These are phyloP conservation scores for Agrotis puta DNA, from an alignment of 2,888 invertebrate genomes.

Conservation along the genomic window DNA sequence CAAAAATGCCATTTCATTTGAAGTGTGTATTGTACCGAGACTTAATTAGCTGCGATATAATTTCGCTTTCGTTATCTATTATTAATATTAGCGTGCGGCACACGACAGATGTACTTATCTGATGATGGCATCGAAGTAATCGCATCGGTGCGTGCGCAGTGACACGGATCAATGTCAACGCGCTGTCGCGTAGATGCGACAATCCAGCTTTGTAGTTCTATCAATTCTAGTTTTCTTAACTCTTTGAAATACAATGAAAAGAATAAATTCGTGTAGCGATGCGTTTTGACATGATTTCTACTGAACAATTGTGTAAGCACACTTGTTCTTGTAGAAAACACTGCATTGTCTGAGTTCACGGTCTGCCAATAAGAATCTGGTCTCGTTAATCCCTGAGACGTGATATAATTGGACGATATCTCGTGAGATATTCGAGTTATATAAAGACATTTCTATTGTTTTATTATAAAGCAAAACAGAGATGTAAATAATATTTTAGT, in stretches of 20 bases:
- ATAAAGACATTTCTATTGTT: conserved; percentile 19
- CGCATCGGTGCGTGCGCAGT: conserved; percentile 26
- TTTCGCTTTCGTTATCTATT: conserved; percentile 51
- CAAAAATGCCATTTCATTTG: conserved; percentile 33
- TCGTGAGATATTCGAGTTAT: conserved; percentile 18
- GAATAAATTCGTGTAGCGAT: conserved; percentile 26
- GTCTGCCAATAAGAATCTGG: conserved; percentile 30
- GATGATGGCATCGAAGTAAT: conserved; percentile 34
- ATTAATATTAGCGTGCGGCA: conserved; percentile 51
- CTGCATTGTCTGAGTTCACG: conserved; percentile 51
- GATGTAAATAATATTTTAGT: neutral
- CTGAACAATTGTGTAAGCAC: conserved; percentile 40
- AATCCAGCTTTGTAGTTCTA: conserved; percentile 39
- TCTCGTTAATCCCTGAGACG: conserved; percentile 19
- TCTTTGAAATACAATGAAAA: conserved; percentile 40
- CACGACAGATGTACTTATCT: conserved; percentile 36
- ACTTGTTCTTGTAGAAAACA: conserved; percentile 32
- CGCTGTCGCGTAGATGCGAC: conserved; percentile 52
- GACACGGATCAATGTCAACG: conserved; percentile 59
- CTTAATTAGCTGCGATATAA: conserved; percentile 41
- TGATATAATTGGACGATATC: conserved; percentile 28
- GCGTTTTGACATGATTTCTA: conserved; percentile 55
- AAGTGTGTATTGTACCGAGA: conserved; percentile 38
- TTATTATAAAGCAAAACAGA: neutral
- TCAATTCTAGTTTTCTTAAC: conserved; percentile 54